These are phyloP conservation scores for Telmatherina bonti DNA, from an alignment of 2,797 vertebrate genomes.

Conservation along the genomic window DNA sequence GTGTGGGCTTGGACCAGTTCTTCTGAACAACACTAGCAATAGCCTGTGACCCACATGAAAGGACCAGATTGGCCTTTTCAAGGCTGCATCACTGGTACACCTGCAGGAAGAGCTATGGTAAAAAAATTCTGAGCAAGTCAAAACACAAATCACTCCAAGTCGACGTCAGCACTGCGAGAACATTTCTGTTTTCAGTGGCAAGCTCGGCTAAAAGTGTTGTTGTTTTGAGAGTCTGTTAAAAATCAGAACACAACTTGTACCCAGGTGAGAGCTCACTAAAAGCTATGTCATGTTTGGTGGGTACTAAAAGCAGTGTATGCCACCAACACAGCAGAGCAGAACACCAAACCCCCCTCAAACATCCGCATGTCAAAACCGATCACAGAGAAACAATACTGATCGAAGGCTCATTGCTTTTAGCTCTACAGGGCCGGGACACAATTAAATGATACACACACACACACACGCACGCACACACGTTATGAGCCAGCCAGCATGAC, in stretches of 20 bases:
- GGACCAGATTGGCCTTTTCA: slow-evolving; percentile 37
- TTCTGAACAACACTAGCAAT: slow-evolving; percentile 53
- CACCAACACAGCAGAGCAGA: slow-evolving; percentile 39
- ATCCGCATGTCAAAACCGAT: slow-evolving; percentile 58
- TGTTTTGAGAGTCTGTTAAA: slow-evolving; percentile 16
- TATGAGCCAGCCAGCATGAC: slow-evolving; percentile 66
- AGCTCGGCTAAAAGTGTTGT: not conserved
- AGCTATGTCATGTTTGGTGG: slow-evolving; percentile 16
- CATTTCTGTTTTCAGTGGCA: slow-evolving; percentile 15
- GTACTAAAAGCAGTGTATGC: slow-evolving; percentile 7
- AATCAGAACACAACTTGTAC: slow-evolving; percentile 16
- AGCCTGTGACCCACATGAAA: slow-evolving; percentile 53
- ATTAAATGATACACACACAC: slow-evolving; percentile 61
- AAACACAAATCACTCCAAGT: slow-evolving; percentile 16
- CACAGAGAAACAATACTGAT: slow-evolving; percentile 49
- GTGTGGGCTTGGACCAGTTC: slow-evolving; percentile 50
- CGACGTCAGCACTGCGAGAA: slow-evolving; percentile 7
- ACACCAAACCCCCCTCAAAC: slow-evolving; percentile 42
- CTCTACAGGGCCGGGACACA: slow-evolving; percentile 43
- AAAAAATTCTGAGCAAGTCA: slow-evolving; percentile 27
- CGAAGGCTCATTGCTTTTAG: slow-evolving; percentile 36
- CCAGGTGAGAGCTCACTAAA: slow-evolving; percentile 7
- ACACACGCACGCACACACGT: slow-evolving; percentile 64
- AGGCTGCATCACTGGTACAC: slow-evolving; percentile 59
- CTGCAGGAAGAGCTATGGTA: slow-evolving; percentile 54